Evolutionary conservation across 2,113 vertebrate genomes (phyloP).

Genomic region (Trematomus loennbergii): DNA sequence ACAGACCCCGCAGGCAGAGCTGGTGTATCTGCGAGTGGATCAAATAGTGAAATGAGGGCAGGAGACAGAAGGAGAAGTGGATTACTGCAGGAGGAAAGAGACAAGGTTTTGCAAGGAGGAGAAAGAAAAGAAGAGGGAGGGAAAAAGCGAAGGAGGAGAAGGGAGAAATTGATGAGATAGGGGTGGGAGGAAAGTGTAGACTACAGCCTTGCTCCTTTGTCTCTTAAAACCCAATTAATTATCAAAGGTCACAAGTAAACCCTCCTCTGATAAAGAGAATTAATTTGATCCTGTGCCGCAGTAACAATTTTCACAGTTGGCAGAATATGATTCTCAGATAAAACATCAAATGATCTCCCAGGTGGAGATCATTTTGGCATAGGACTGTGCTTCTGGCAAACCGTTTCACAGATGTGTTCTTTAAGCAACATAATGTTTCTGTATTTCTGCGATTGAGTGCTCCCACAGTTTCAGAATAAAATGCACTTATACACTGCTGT

Average conservation of each 20-base stretch:
- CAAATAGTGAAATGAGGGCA: conserved; percentile 73
- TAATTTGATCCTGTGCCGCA: neutral
- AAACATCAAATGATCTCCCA: neutral
- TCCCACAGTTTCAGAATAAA: too few species aligned
- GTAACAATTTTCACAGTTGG: neutral
- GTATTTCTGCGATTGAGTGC: too few species aligned
- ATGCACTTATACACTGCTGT: too few species aligned
- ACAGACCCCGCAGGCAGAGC: conserved; percentile 70
- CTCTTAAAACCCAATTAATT: conserved; percentile 21
- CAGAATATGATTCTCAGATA: neutral
- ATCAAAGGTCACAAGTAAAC: conserved; percentile 17
- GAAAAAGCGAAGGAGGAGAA: neutral
- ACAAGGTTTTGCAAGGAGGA: conserved; percentile 26
- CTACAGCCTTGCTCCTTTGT: neutral
- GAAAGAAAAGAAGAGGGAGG: conserved; percentile 7
- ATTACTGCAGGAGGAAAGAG: conserved; percentile 44
- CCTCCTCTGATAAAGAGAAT: neutral
- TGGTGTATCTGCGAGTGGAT: conserved; percentile 72
- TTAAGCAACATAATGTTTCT: too few species aligned
- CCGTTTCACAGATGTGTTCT: neutral
- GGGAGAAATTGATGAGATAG: neutral
- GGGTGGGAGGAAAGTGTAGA: conserved; percentile 9
- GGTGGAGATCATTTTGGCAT: neutral
- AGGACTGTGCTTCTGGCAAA: neutral
- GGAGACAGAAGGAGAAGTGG: conserved; percentile 50